Percentiles rank a stretch among this genome's conserved stretches.
phyloP scores from a whole-genome alignment of 2,797 vertebrate species.

The Bradypodion pumilum region DNA sequence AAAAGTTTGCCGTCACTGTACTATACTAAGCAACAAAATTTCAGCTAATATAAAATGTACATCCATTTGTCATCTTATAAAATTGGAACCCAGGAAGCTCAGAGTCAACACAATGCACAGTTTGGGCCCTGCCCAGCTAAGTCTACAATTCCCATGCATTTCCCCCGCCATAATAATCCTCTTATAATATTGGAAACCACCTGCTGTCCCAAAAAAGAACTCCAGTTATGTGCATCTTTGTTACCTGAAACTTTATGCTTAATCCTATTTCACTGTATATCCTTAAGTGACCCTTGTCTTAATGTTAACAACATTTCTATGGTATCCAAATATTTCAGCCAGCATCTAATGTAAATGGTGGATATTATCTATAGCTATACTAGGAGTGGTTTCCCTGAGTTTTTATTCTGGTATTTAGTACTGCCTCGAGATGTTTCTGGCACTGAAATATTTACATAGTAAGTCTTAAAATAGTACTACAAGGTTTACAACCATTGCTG shows the following conservation, averaged over 20 bases:
- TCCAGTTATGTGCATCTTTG: slow-evolving; percentile 45
- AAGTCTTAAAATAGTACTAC: slow-evolving; percentile 12
- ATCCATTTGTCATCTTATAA: slow-evolving; percentile 41
- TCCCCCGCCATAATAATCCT: slow-evolving; percentile 5
- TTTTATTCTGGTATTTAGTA: slow-evolving; percentile 7
- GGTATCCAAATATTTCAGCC: background rate
- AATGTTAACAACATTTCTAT: background rate
- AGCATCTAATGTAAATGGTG: background rate
- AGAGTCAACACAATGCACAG: slow-evolving; percentile 30
- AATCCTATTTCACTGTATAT: slow-evolving; percentile 14
- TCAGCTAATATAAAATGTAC: slow-evolving; percentile 44
- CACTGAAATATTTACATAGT: background rate
- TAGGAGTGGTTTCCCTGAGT: background rate
- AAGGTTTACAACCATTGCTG: background rate
- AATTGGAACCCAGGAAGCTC: slow-evolving; percentile 49
- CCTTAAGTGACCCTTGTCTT: slow-evolving; percentile 16
- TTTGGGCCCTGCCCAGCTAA: background rate
- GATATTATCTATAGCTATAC: background rate
- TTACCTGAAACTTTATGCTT: slow-evolving; percentile 19
- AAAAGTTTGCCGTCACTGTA: too few relatives aligned
- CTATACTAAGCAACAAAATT: background rate
- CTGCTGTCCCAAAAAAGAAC: slow-evolving; percentile 55
- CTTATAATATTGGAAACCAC: slow-evolving; percentile 28
- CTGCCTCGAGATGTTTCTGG: background rate
- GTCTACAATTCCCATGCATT: background rate